Conservation (phyloP, 2,888 invertebrate genomes). For the Eupsilia transversa region DNA sequence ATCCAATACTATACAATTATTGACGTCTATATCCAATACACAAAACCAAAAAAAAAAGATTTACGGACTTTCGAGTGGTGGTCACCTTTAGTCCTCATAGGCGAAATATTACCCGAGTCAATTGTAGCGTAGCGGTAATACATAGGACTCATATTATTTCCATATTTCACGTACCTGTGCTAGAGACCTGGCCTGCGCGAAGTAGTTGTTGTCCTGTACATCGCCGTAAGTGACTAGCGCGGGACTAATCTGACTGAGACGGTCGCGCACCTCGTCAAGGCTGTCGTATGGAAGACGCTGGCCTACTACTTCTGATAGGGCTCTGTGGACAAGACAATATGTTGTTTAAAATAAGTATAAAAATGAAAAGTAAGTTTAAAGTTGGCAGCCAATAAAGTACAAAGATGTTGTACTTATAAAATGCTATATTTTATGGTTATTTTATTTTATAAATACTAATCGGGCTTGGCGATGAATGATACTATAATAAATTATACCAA, state of each 20-base stretch:
- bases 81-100: too few relatives aligned
- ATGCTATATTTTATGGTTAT: not conserved
- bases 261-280: conserved; percentile 94
- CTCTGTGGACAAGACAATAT: conserved; percentile 88
- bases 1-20: too few relatives aligned
- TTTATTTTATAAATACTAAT: not conserved
- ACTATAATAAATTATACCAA: too few relatives aligned
- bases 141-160: too few relatives aligned
- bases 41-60: too few relatives aligned
- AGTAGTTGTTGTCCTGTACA: conserved; percentile 96
- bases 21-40: too few relatives aligned
- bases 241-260: conserved; percentile 96
- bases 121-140: too few relatives aligned
- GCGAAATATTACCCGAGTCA: too few relatives aligned
- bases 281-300: conserved; percentile 95
- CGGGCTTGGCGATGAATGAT: not conserved
- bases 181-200: conserved; percentile 94
- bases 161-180: conserved; percentile 81
- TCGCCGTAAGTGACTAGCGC: conserved; percentile 96
- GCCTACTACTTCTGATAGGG: conserved; percentile 96
- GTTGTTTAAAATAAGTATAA: not conserved
- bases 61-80: too few relatives aligned
- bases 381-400: not conserved
- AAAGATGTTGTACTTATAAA: not conserved
- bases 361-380: not conserved